Percentiles rank a stretch among this genome's conserved stretches.
These are phyloP conservation scores for Lysandra coridon DNA, from an alignment of 2,888 invertebrate genomes.

Conservation along the genomic window DNA sequence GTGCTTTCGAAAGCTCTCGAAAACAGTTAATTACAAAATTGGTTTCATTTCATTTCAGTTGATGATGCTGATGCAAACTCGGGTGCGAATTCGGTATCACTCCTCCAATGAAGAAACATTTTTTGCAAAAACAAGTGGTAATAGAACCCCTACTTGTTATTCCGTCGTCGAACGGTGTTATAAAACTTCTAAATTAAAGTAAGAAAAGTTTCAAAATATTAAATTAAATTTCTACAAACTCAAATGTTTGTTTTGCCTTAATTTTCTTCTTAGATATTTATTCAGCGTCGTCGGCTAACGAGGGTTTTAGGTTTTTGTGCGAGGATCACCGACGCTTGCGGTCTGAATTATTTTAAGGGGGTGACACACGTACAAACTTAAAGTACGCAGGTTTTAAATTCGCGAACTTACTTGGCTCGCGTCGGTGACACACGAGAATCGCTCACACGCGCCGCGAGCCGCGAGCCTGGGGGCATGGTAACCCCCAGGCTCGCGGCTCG, in stretches of 20 bases:
- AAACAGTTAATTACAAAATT: background rate
- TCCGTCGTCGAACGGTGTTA: conserved; percentile 20
- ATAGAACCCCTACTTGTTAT: conserved; percentile 11
- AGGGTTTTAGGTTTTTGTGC: conserved; percentile 3
- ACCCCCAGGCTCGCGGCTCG: too few species aligned
- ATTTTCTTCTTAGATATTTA: conserved; percentile 2
- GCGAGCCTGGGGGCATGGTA: too few species aligned
- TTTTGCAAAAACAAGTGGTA: conserved; percentile 2
- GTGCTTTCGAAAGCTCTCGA: background rate
- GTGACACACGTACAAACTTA: too few species aligned
- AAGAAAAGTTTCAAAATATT: conserved; percentile 22
- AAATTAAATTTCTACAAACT: conserved; percentile 20
- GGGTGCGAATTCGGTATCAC: background rate
- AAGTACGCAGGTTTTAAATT: too few species aligned
- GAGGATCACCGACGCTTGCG: conserved; percentile 9
- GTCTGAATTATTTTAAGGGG: background rate
- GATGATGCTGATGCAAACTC: background rate
- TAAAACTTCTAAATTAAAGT: conserved; percentile 13
- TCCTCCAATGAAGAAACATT: background rate
- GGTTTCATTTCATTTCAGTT: background rate
- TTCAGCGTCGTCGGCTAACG: conserved; percentile 1
- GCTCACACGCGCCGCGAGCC: too few species aligned
- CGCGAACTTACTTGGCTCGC: too few species aligned
- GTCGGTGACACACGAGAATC: too few species aligned
- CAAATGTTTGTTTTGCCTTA: conserved; percentile 20